phyloP scores from a whole-genome alignment of 2,888 invertebrate species.

The Drosophila fulvimacula region DNA sequence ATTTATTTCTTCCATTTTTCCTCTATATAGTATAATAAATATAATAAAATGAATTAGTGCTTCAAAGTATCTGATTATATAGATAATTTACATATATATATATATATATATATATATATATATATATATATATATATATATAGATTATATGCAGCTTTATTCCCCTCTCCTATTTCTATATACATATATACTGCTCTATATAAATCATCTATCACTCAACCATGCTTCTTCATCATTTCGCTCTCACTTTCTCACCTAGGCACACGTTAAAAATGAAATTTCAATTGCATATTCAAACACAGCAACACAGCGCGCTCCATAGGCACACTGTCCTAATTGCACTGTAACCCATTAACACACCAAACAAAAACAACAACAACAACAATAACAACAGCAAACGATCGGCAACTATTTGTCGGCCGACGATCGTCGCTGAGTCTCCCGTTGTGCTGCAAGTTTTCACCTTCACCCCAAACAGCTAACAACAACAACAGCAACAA shows the following conservation, averaged over 20 bases:
- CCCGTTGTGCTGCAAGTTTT: slow-evolving; percentile 55
- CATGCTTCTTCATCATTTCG: neutral
- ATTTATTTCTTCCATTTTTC: too few species aligned
- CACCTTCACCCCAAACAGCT: slow-evolving; percentile 73
- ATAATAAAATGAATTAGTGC: too few species aligned
- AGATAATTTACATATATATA: too few species aligned
- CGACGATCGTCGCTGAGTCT: slow-evolving; percentile 47
- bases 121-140: neutral
- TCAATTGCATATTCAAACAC: slow-evolving; percentile 48
- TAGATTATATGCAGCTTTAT: neutral
- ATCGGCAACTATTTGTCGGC: slow-evolving; percentile 60
- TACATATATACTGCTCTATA: too few species aligned
- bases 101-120: too few species aligned
- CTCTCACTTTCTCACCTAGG: slow-evolving; percentile 20
- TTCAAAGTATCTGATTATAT: too few species aligned
- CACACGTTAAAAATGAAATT: slow-evolving; percentile 29
- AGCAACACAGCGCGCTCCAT: slow-evolving; percentile 15
- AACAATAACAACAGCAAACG: slow-evolving; percentile 23
- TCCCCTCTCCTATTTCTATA: neutral
- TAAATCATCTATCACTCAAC: neutral
- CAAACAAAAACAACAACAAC: slow-evolving; percentile 31
- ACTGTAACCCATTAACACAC: slow-evolving; percentile 77
- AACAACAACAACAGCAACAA: slow-evolving; percentile 20
- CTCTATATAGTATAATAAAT: too few species aligned
- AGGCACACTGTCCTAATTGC: slow-evolving; percentile 72